A percentile compares a stretch with the other conserved stretches of the same genome.
These are phyloP conservation scores for Perodicticus potto DNA, from an alignment of 2,797 vertebrate species.

Conservation along the genomic window DNA sequence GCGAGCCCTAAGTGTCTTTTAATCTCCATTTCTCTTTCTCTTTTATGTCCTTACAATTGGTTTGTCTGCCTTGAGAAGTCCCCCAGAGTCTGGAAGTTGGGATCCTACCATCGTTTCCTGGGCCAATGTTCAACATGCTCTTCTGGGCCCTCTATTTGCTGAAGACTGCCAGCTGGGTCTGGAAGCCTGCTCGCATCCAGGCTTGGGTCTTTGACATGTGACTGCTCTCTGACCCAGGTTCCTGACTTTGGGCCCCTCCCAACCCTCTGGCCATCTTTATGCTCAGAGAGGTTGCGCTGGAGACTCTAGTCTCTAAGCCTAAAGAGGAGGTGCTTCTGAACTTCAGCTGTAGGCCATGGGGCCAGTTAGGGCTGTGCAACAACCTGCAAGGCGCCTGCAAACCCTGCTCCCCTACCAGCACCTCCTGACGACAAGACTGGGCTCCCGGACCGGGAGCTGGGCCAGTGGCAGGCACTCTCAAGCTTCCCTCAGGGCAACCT, in stretches of 20 bases:
- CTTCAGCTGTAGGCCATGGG: not conserved
- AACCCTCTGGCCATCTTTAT: not conserved
- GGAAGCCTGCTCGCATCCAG: not conserved
- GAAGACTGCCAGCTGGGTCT: not conserved
- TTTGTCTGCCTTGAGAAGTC: not conserved
- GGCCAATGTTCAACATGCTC: not conserved
- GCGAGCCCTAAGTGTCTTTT: not conserved
- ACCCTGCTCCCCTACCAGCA: too few relatives aligned
- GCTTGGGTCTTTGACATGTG: not conserved
- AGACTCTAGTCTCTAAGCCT: not conserved
- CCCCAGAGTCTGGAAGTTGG: too few relatives aligned
- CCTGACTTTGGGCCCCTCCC: not conserved
- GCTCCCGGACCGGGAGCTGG: not conserved
- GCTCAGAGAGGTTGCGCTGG: not conserved
- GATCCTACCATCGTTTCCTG: fast-evolving
- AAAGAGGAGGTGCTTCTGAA: not conserved
- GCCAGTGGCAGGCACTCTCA: not conserved
- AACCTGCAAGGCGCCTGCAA: fast-evolving
- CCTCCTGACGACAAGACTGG: not conserved
- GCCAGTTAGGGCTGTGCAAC: not conserved
- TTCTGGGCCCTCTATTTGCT: not conserved
- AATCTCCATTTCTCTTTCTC: not conserved
- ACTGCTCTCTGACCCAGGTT: not conserved
- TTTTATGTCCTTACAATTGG: not conserved
- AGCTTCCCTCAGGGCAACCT: not conserved